Evolutionary conservation across 2,888 invertebrate species (phyloP).

Genomic region (Horisme vitalbata): DNA sequence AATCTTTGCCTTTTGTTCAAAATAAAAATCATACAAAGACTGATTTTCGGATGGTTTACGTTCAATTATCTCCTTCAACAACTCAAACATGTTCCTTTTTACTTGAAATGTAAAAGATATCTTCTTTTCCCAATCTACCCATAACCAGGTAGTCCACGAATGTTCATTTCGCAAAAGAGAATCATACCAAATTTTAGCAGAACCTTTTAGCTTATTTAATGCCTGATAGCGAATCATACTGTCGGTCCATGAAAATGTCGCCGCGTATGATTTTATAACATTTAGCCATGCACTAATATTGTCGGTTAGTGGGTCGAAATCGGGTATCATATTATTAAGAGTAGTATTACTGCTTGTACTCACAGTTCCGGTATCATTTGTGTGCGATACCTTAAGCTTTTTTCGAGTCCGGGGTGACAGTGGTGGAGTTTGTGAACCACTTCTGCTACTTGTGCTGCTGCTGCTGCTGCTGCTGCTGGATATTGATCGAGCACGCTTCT

Average conservation of each 20-base stretch:
- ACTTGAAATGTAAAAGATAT: not conserved
- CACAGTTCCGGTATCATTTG: conserved; percentile 6
- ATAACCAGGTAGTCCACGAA: conserved; percentile 5
- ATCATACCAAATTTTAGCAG: conserved; percentile 22
- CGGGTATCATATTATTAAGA: conserved; percentile 21
- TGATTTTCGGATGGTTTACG: conserved; percentile 1
- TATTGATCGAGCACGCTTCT: not conserved
- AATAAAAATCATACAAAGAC: conserved; percentile 2
- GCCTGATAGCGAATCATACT: conserved; percentile 17
- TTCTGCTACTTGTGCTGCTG: not conserved
- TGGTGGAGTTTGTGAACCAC: not conserved
- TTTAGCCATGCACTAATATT: conserved; percentile 20
- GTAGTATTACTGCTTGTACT: conserved; percentile 7
- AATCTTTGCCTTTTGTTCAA: conserved; percentile 3
- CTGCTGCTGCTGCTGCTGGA: conserved; percentile 27
- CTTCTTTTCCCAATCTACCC: not conserved
- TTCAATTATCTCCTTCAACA: not conserved
- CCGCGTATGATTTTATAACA: conserved; percentile 21
- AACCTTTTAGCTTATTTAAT: conserved; percentile 21
- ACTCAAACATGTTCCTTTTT: not conserved
- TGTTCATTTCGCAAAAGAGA: conserved; percentile 17
- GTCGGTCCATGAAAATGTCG: conserved; percentile 25
- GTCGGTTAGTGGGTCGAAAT: conserved; percentile 25
- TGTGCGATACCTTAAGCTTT: not conserved
- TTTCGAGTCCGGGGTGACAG: not conserved